phyloP scores from a whole-genome alignment of 1,140 invertebrate genomes.

The Popillia japonica region DNA sequence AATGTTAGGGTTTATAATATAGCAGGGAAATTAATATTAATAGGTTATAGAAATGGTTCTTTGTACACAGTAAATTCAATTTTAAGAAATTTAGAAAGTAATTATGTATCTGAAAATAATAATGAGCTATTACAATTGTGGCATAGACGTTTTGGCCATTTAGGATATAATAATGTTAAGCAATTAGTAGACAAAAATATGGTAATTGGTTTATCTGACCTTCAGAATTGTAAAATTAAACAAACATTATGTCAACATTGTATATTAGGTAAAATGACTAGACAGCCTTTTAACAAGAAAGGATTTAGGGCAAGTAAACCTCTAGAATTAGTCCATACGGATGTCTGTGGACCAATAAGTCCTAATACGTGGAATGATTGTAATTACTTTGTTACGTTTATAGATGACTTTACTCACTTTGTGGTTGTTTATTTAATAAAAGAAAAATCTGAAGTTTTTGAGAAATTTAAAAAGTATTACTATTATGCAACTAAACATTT shows the following conservation, averaged over 20 bases:
- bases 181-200: too few relatives aligned
- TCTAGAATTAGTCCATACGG: conserved; percentile 54
- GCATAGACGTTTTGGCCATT: conserved; percentile 58
- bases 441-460: conserved; percentile 52
- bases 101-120: conserved; percentile 37
- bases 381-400: conserved; percentile 58
- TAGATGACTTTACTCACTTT: conserved; percentile 59
- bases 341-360: conserved; percentile 58
- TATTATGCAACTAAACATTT: conserved; percentile 46
- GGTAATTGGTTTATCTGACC: too few relatives aligned
- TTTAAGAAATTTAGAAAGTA: too few relatives aligned
- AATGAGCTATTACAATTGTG: too few relatives aligned
- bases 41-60: too few relatives aligned
- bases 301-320: conserved; percentile 43
- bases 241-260: conserved; percentile 45
- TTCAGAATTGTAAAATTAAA: background rate
- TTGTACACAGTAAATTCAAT: too few relatives aligned
- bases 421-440: conserved; percentile 54
- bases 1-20: too few relatives aligned
- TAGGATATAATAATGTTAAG: conserved; percentile 56
- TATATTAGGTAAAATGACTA: conserved; percentile 43
- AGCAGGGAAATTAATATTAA: too few relatives aligned
- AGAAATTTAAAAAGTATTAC: conserved; percentile 50
- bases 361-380: conserved; percentile 50
- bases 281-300: conserved; percentile 6